Evolutionary conservation across 2,797 vertebrate species (phyloP).

Genomic region (Monodelphis domestica): DNA sequence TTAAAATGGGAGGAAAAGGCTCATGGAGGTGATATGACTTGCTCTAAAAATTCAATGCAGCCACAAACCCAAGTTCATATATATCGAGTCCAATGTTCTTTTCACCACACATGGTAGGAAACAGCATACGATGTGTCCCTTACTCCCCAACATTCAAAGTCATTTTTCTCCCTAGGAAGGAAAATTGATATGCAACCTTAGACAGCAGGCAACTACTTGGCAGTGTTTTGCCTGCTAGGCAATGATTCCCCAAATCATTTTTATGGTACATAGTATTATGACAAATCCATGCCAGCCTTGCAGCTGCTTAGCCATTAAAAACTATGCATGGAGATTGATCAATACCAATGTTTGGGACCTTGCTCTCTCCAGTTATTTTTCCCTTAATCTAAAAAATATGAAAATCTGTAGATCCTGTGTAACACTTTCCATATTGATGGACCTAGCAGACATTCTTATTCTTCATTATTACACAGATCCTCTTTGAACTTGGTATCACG

Average conservation of each 20-base stretch:
- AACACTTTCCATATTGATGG: not conserved
- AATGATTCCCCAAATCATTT: constrained; percentile 1
- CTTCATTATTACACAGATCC: constrained; percentile 19
- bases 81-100: not conserved
- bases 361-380: constrained; percentile 14
- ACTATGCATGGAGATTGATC: constrained; percentile 20
- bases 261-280: constrained; percentile 1
- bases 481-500: not conserved
- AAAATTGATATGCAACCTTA: not conserved
- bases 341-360: not conserved
- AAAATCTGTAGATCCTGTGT: not conserved
- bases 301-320: not conserved
- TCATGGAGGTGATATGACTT: not conserved
- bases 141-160: not conserved
- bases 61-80: not conserved
- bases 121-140: not conserved
- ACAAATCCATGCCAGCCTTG: constrained; percentile 16
- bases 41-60: not conserved
- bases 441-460: not conserved
- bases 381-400: constrained; percentile 12
- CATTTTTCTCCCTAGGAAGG: not conserved
- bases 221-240: constrained; percentile 24
- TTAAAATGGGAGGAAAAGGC: not conserved
- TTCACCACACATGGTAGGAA: not conserved
- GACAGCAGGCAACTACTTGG: not conserved